Percentiles rank a stretch among this genome's conserved stretches.
Conservation (phyloP, 2,888 invertebrate species). For the Girardia tigrina region DNA sequence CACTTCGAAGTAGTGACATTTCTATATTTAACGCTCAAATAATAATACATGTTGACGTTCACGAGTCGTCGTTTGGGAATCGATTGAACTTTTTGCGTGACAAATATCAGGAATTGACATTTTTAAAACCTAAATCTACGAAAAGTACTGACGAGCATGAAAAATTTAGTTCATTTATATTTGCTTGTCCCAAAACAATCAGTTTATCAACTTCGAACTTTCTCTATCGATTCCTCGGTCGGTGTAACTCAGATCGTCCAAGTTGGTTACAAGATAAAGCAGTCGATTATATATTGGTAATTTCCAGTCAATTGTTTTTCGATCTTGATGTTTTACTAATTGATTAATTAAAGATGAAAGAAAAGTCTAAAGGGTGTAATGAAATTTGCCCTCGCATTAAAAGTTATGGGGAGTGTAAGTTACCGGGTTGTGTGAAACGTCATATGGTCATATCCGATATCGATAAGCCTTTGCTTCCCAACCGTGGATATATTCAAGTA, state of each 20-base stretch:
- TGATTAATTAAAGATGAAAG: neutral
- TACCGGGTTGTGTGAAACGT: neutral
- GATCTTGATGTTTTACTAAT: neutral
- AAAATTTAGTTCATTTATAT: neutral
- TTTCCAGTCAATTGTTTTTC: neutral
- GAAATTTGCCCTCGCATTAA: neutral
- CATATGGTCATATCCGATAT: conserved; percentile 26
- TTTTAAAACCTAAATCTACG: neutral
- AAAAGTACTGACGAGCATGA: neutral
- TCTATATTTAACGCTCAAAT: neutral
- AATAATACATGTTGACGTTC: neutral
- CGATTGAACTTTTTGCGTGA: neutral
- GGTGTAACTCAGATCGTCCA: neutral
- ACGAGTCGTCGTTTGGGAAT: neutral
- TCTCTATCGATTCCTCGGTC: neutral
- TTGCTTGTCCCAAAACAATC: conserved; percentile 3
- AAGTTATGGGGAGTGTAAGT: conserved; percentile 14
- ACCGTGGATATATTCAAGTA: conserved; percentile 20
- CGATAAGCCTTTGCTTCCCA: conserved; percentile 24
- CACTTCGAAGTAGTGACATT: neutral
- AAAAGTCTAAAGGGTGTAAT: conserved; percentile 19
- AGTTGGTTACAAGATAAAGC: neutral
- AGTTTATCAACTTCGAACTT: neutral
- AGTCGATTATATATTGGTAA: conserved; percentile 21
- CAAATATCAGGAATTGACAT: neutral